Percentiles rank a stretch among this genome's conserved stretches.
Evolutionary conservation across 2,888 invertebrate species (phyloP).

Genomic region (Pemphredon lugubris): DNA sequence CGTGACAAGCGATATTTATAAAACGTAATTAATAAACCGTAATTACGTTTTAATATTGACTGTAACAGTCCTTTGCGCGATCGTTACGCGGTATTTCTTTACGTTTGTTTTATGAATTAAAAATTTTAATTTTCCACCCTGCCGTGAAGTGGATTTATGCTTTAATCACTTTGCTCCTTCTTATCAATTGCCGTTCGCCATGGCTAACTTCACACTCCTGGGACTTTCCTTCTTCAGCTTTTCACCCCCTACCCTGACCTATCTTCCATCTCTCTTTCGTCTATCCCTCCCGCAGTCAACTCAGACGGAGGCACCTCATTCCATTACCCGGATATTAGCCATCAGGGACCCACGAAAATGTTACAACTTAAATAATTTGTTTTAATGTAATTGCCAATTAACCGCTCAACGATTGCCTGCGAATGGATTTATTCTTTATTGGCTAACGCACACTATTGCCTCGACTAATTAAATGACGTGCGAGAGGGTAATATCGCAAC

Average conservation of each 20-base stretch:
- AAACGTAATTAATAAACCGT: no score
- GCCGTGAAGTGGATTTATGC: slow-evolving; percentile 72
- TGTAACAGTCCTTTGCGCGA: no score
- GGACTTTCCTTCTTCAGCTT: slow-evolving; percentile 44
- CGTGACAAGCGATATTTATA: no score
- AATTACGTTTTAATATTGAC: no score
- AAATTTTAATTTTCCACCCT: no score
- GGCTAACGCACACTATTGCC: no score
- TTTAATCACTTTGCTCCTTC: slow-evolving; percentile 76
- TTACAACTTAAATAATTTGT: slow-evolving; percentile 80
- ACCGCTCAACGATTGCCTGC: slow-evolving; percentile 73
- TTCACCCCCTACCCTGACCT: slow-evolving; percentile 52
- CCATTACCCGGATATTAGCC: slow-evolving; percentile 80
- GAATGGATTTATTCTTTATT: slow-evolving; percentile 76
- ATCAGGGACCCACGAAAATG: slow-evolving; percentile 79
- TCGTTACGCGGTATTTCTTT: no score
- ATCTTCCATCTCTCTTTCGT: slow-evolving; percentile 51
- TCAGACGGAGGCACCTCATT: slow-evolving; percentile 71
- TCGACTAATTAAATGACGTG: no score
- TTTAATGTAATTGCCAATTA: slow-evolving; percentile 78
- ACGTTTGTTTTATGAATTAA: no score
- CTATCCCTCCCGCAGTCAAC: slow-evolving; percentile 57
- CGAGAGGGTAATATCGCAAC: no score
- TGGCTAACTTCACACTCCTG: slow-evolving; percentile 63
- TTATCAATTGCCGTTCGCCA: slow-evolving; percentile 76